Evolutionary conservation across 2,888 invertebrate species (phyloP), one percentile per base, ranked within the genome.

Genomic region (Trichopoda pennipes): DNA sequence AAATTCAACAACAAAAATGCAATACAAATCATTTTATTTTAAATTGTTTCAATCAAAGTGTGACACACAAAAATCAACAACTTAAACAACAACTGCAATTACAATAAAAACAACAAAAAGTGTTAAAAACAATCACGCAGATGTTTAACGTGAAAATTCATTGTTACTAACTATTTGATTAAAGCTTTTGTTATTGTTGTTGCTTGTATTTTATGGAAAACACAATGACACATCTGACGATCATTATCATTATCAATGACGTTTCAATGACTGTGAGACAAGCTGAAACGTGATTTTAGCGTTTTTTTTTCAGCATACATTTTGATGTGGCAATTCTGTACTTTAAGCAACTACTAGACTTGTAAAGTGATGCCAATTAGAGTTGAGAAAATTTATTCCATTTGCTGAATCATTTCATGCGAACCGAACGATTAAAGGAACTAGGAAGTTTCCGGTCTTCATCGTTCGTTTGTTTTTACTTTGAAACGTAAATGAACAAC

Each of bases 101-200:
- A 8, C 28, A 28, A 28, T 28, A 28, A 28, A 2, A 53, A 76
- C 17, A 63, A 47, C 56, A 60, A 63, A 60, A 56, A 53, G 60
- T 55, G 53, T 73, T 47, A 78, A 49, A 72, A 66, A 60, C 66
- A 66, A 81, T 74, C 81, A 81, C 81, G 73, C 81, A 77, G 69
- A 77, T 81, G 81, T 81, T 81, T 77, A 77, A 81, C 63, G 73
- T 81, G 73, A 73, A 77, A 77, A 77, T 53, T 77, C 69, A 63
- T 66, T 73, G 68, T 55, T 49, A 73, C 47, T 55, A 49, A 73
- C 47, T 32, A 47, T 47, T 70, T 49, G 21, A 69, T 69, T 66
- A 28, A 53, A 53, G 55, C 7, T 32, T 21, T 56, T 66, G 44
- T 28, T 64, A 14, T 21, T 53, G 35, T 53, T 72, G 16, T 53